These are phyloP conservation scores for Eilema sororculum DNA, from an alignment of 2,888 invertebrate genomes.

Conservation along the genomic window DNA sequence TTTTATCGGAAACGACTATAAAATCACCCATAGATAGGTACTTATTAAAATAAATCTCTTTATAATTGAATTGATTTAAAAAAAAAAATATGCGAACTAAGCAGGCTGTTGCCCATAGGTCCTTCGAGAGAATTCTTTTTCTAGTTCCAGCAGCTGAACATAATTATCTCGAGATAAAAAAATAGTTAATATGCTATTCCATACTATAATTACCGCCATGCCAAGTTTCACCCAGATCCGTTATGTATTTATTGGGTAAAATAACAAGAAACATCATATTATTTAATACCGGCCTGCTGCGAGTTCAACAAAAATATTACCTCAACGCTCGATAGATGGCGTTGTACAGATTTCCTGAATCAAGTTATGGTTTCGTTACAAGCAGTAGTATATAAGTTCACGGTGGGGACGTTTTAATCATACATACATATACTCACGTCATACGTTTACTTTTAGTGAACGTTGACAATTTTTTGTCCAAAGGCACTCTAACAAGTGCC, in stretches of 20 bases:
- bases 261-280: background rate
- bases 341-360: background rate
- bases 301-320: background rate
- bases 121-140: too few species aligned
- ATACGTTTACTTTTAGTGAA: background rate
- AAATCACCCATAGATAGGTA: too few species aligned
- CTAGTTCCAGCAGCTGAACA: too few species aligned
- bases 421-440: slow-evolving; percentile 3
- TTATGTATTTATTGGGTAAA: too few species aligned
- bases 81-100: too few species aligned
- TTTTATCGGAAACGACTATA: too few species aligned
- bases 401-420: background rate
- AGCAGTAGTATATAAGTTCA: background rate
- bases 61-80: too few species aligned
- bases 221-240: background rate
- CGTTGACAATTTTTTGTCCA: background rate
- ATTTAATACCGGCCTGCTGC: background rate
- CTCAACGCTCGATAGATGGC: slow-evolving; percentile 1
- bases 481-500: background rate
- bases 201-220: background rate
- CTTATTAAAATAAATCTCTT: too few species aligned
- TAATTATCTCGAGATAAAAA: background rate
- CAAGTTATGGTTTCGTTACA: background rate
- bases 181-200: background rate
- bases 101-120: too few species aligned